These are phyloP conservation scores for Haplotaxodon microlepis DNA, from an alignment of 2,113 vertebrate genomes.

Conservation along the genomic window DNA sequence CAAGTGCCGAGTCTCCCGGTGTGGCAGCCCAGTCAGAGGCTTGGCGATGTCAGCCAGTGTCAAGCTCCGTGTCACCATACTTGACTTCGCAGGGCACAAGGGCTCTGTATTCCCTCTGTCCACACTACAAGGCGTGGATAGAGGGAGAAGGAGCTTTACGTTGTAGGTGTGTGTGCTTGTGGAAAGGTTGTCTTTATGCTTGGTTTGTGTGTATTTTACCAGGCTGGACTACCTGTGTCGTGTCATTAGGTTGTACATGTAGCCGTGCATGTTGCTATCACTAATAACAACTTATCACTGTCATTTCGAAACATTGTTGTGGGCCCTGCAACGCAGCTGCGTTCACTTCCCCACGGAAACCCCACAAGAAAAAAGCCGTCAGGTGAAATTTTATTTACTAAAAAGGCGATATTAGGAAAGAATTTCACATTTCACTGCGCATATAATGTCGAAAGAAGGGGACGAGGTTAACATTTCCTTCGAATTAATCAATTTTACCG, in stretches of 20 bases:
- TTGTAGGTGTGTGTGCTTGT: neutral
- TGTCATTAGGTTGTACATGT: neutral
- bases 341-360: neutral
- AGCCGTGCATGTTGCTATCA: neutral
- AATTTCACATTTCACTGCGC: neutral
- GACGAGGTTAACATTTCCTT: neutral
- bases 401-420: neutral
- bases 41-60: conserved; percentile 39
- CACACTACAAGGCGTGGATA: neutral
- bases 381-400: neutral
- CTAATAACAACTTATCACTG: neutral
- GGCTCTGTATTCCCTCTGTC: neutral
- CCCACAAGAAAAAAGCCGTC: neutral
- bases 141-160: neutral
- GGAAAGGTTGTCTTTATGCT: neutral
- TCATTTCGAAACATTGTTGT: neutral
- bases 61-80: conserved; percentile 39
- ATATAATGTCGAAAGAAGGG: neutral
- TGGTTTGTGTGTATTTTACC: neutral
- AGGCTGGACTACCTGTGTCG: neutral
- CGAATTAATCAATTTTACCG: neutral
- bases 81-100: neutral
- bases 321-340: neutral
- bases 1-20: conserved; percentile 17
- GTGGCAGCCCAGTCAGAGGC: neutral